Conservation (phyloP, 2,888 invertebrate species). For the Lepidonotus clava region DNA sequence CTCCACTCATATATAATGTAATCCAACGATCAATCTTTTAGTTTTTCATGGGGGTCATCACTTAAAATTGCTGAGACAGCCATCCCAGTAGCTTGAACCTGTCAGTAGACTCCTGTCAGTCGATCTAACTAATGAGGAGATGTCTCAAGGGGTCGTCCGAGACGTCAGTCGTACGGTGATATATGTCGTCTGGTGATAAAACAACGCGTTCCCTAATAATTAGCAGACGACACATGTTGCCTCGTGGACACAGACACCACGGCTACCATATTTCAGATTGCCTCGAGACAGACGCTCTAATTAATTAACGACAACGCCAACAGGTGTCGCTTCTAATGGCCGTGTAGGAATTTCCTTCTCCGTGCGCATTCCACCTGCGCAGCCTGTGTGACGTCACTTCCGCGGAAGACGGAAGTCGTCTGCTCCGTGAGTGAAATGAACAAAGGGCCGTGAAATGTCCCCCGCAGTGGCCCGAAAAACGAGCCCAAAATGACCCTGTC, state of each 20-base stretch:
- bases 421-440: background rate
- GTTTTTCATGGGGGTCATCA: too few relatives aligned
- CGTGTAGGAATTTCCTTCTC: background rate
- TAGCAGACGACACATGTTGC: slow-evolving; percentile 8
- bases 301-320: background rate
- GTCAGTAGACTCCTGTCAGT: too few relatives aligned
- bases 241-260: slow-evolving; percentile 6
- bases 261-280: background rate
- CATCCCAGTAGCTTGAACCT: too few relatives aligned
- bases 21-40: too few relatives aligned
- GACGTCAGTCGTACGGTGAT: too few relatives aligned
- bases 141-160: too few relatives aligned
- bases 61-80: too few relatives aligned
- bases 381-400: background rate
- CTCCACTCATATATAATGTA: too few relatives aligned
- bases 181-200: background rate
- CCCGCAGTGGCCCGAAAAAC: background rate
- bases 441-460: background rate
- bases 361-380: background rate
- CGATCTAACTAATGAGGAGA: too few relatives aligned
- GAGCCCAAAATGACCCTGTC: slow-evolving; percentile 12
- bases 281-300: slow-evolving; percentile 23
- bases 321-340: slow-evolving; percentile 36
- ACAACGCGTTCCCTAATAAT: background rate
- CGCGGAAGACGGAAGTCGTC: background rate